Evolutionary conservation across 2,888 invertebrate species (phyloP).

Genomic region (Perizoma flavofasciatum): DNA sequence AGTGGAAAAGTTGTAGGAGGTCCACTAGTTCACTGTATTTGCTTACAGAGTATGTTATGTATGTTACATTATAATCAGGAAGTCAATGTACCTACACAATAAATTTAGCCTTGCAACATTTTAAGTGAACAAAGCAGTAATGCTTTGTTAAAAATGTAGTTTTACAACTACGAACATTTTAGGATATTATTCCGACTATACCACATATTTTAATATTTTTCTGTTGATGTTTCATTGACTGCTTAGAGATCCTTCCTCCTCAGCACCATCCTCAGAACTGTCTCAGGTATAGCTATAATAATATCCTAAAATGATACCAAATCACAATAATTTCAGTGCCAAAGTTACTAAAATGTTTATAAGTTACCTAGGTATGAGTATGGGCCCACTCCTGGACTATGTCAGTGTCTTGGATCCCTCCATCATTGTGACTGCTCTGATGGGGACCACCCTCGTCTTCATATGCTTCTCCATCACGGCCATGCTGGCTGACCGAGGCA

Average conservation of each 20-base stretch:
- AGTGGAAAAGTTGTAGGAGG: too few relatives aligned
- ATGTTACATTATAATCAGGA: slow-evolving; percentile 6
- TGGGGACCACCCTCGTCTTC: slow-evolving; percentile 94
- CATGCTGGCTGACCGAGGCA: slow-evolving; percentile 93
- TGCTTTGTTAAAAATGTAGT: too few relatives aligned
- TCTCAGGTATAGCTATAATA: too few relatives aligned
- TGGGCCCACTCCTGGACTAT: slow-evolving; percentile 93
- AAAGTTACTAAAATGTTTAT: background rate
- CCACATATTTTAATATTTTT: too few relatives aligned
- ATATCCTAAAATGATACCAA: too few relatives aligned
- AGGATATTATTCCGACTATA: too few relatives aligned
- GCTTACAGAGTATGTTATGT: background rate
- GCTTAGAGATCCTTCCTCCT: too few relatives aligned
- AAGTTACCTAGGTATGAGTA: slow-evolving; percentile 88
- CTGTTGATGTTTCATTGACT: too few relatives aligned
- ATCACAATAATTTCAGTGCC: too few relatives aligned
- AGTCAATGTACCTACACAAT: slow-evolving; percentile 8
- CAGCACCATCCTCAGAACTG: too few relatives aligned
- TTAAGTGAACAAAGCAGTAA: background rate
- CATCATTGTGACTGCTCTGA: slow-evolving; percentile 93
- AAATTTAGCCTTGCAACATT: slow-evolving; percentile 21
- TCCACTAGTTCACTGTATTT: background rate
- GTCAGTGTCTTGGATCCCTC: slow-evolving; percentile 92
- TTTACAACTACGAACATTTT: too few relatives aligned
- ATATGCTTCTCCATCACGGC: slow-evolving; percentile 95